Evolutionary conservation across 2,888 invertebrate species (phyloP), one percentile per base, ranked within the genome.

Genomic region (Merodon equestris): DNA sequence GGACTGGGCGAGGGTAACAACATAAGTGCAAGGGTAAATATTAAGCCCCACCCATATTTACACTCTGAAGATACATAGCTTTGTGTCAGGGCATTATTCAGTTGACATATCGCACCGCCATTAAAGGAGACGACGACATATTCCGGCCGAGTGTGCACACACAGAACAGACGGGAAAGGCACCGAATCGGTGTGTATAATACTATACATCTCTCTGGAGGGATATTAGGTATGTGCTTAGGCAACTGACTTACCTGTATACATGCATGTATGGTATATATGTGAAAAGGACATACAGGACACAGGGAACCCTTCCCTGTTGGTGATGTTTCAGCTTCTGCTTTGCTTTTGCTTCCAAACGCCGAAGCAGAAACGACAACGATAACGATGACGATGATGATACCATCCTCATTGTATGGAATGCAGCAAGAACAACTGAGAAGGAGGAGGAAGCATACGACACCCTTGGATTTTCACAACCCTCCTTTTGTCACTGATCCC

Each of bases 101-200:
- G 81, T 81, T 81, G 81, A 81, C 81, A 81, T 81, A 81, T 81
- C 81, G 70, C 81, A 75, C 81, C 75, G 81, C 81, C 81, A 81
- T 81, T 75, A 81, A 75, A 70, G 68, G 68, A 79, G 86, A 85
- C 85, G 86, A 85, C 83, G 82, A 86, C 85, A 86, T 85, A 77
- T 79, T 74, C 74, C 73, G 79, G 74, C 68, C 70, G 64, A 79
- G 74, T 79, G 79, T 79, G 74, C 74, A 74, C 79, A 79, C 60
- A 79, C 54, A 79, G 48, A 57, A 40, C 56, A 66, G 38, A 66
- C 57, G 42, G 17, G 27, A 27, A 27, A 2, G 2, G 27, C 27
- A 27, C 27, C 27, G 27, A 27, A 42, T 58, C 56, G 58, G 47
- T 47, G 51, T 57, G 47, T 48, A 61, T 47, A 36, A 67, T 60